These are phyloP conservation scores for Phrynocephalus vlangalii DNA, from an alignment of 2,797 vertebrate genomes.

Conservation along the genomic window DNA sequence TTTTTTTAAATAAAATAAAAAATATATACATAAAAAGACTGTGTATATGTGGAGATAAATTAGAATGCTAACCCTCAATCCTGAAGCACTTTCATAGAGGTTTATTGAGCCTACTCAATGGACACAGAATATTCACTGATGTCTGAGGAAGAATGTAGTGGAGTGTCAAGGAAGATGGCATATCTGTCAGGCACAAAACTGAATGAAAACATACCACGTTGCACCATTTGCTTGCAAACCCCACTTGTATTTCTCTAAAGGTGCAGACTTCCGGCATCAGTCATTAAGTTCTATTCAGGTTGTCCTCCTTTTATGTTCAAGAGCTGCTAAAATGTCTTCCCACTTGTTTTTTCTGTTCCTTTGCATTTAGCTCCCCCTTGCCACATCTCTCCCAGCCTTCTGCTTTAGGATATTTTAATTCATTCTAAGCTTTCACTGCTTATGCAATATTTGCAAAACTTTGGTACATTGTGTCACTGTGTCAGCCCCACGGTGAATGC, in stretches of 20 bases:
- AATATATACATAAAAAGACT: too few relatives aligned
- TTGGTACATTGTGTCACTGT: not conserved
- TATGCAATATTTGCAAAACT: constrained; percentile 16
- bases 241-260: not conserved
- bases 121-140: not conserved
- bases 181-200: too few relatives aligned
- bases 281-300: not conserved
- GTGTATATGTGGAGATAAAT: too few relatives aligned
- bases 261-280: not conserved
- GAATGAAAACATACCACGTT: not conserved
- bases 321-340: not conserved
- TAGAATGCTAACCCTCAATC: too few relatives aligned
- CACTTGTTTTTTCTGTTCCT: not conserved
- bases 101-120: not conserved
- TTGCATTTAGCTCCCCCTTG: not conserved
- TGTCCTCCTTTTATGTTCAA: not conserved
- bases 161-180: not conserved
- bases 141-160: not conserved
- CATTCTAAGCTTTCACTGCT: constrained; percentile 23
- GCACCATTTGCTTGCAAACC: not conserved
- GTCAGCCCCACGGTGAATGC: not conserved
- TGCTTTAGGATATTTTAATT: constrained; percentile 13
- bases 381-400: not conserved
- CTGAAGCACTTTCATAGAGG: too few relatives aligned
- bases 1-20: too few relatives aligned